phyloP scores from a whole-genome alignment of 92 coral and sea anemone genomes.

The Siderastrea radians region DNA sequence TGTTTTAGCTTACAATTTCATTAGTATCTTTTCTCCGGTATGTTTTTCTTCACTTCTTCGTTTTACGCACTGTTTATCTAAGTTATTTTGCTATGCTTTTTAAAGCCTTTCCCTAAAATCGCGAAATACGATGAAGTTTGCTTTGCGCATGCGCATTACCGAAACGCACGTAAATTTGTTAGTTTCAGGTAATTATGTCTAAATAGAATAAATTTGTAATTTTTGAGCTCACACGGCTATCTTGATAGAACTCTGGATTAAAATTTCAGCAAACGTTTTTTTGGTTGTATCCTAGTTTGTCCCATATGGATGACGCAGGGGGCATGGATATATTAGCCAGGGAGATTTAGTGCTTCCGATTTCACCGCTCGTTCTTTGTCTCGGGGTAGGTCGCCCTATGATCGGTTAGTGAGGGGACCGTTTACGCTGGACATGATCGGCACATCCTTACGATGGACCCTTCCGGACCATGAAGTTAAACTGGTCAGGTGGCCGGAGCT shows the following conservation, averaged over 20 bases:
- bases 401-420: constrained; percentile 84
- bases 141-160: constrained; percentile 41
- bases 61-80: neutral
- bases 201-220: neutral
- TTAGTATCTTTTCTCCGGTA: neutral
- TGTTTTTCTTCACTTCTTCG: neutral
- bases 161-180: neutral
- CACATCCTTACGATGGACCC: constrained; percentile 63
- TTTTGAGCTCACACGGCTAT: neutral
- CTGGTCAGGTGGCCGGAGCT: constrained; percentile 76
- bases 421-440: constrained; percentile 73
- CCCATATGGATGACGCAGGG: constrained; percentile 41
- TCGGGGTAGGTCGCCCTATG: constrained; percentile 75
- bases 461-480: constrained; percentile 65
- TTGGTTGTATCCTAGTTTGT: neutral
- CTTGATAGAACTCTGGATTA: neutral
- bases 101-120: neutral
- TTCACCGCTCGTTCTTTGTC: constrained; percentile 85
- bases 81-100: too few relatives aligned
- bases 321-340: neutral
- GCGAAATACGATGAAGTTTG: neutral
- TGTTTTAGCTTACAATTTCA: too few relatives aligned
- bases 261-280: neutral
- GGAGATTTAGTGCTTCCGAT: fast-evolving
- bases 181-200: neutral